Conservation (phyloP, 2,888 invertebrate genomes). For the Drosophila ochracea region DNA sequence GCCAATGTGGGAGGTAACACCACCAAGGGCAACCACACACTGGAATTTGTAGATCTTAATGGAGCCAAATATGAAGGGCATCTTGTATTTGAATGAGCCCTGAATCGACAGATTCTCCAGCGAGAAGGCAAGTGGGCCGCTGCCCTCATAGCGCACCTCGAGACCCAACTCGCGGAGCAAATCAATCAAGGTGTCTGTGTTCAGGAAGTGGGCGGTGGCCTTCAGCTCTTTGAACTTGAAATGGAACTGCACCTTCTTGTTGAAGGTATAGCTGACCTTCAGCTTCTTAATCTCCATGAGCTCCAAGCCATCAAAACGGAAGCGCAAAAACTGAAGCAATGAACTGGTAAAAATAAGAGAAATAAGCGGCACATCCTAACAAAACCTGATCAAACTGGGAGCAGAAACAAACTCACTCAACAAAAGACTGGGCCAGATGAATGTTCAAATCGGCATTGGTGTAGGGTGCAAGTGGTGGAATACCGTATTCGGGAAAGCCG, state of each 20-base stretch:
- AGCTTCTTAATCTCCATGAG: constrained; percentile 75
- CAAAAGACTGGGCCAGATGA: constrained; percentile 62
- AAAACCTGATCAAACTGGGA: background rate
- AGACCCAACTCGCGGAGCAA: constrained; percentile 71
- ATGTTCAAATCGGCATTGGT: constrained; percentile 78
- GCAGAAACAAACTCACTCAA: constrained; percentile 70
- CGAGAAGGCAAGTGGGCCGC: constrained; percentile 74
- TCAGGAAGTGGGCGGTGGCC: constrained; percentile 65
- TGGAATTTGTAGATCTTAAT: constrained; percentile 82
- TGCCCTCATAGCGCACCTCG: constrained; percentile 74
- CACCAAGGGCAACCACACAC: constrained; percentile 67
- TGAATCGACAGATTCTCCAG: constrained; percentile 74
- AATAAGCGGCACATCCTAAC: background rate
- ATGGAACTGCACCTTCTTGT: constrained; percentile 77
- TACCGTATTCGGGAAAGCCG: constrained; percentile 78
- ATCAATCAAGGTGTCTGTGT: constrained; percentile 73
- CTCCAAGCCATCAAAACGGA: constrained; percentile 82
- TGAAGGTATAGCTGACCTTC: constrained; percentile 77
- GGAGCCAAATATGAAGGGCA: constrained; percentile 80
- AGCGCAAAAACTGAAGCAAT: constrained; percentile 71
- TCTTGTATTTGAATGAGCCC: constrained; percentile 82
- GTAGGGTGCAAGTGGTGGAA: constrained; percentile 83
- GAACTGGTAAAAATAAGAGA: constrained; percentile 45
- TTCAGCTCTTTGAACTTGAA: constrained; percentile 68
- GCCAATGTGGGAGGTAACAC: constrained; percentile 76